Base-by-base conservation (phyloP, 2,797 vertebrate genomes). In the Gambelia wislizenii region DNA sequence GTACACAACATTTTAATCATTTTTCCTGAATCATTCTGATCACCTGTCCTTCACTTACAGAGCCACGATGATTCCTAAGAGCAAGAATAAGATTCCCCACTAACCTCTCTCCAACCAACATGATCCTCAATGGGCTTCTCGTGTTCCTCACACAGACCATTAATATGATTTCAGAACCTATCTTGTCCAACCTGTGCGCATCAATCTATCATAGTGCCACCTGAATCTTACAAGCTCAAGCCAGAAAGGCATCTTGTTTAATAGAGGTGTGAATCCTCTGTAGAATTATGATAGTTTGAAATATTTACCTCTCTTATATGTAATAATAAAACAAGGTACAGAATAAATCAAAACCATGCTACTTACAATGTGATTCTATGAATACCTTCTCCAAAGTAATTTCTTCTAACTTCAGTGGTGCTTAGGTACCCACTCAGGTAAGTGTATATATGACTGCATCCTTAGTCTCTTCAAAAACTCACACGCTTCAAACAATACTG, bases 121-220 rank as follows among this genome's bases (percentile, higher is more conserved):
- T 36, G 54, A 39, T 59, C 9, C 36, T 61, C 2, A 9, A 44
- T 33, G 14, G 27, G 52, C n/a, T 72, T 22, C 6, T 79, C 36
- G 6, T 27, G 6, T 70, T 36, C 49, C n/a, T 12, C 77, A 79
- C 9, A n/a, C 6, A 22, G 25, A 83, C 39, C 42, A 49, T 14
- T 69, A 22, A n/a, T 12, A 20, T 52, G 75, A 67, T 44, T 52
- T 49, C 33, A 30, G 44, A 86, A 86, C 47, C 67, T 6, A 78
- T 47, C n/a, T 86, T n/a, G 39, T 86, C 85, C 36, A 78, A 86
- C n/a, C 59, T 78, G 7, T 36, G n/a, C 39, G n/a, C 44, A 86
- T 78, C 25, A 64, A 25, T 4, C 14, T 30, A 47, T 44, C 22
- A 64, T 67, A 79, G 59, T 78, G 54, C 61, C 59, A 86, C 44